Conservation (phyloP, 2,797 vertebrate genomes). For the Hylomyscus alleni region DNA sequence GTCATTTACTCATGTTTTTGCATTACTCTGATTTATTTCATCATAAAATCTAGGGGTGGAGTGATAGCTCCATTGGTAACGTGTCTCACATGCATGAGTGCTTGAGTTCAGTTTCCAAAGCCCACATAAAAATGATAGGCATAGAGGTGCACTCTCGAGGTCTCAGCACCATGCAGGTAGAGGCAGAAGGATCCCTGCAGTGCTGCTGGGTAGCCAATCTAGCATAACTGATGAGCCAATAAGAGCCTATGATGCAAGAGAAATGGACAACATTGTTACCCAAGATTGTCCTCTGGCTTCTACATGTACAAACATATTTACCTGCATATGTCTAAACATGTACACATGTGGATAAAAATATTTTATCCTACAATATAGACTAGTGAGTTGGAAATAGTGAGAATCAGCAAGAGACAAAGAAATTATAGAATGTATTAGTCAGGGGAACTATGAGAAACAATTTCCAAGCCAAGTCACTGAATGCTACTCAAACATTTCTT, state of each 20-base stretch:
- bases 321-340: neutral
- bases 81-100: neutral
- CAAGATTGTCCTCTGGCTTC: neutral
- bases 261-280: neutral
- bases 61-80: neutral
- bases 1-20: neutral
- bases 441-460: neutral
- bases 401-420: neutral
- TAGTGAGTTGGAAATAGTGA: neutral
- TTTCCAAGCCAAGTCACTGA: neutral
- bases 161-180: neutral
- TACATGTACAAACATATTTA: neutral
- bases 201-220: neutral
- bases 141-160: neutral
- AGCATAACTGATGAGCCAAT: neutral
- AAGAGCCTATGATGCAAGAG: neutral
- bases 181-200: neutral
- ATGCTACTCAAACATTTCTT: neutral
- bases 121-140: neutral
- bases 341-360: neutral
- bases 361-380: neutral
- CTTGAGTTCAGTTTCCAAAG: neutral
- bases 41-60: neutral
- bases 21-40: slow-evolving; percentile 25
- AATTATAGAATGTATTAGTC: neutral